Percentiles rank a stretch among this genome's conserved stretches.
Evolutionary conservation across 92 coral and sea anemone genomes (phyloP).

Genomic region (Porites lobata): DNA sequence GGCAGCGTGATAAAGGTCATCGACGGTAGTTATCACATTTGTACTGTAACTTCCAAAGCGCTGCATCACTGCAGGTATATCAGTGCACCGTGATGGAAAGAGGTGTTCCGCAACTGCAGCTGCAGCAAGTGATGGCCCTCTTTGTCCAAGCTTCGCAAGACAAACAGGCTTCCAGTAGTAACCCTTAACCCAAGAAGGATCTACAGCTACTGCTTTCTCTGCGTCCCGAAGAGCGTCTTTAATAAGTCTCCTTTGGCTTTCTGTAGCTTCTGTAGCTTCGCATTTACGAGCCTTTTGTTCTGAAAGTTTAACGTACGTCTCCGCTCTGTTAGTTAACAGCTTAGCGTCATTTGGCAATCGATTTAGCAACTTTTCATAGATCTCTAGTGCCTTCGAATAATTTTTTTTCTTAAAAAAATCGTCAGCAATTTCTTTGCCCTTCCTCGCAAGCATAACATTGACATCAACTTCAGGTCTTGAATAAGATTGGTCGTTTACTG

Average conservation of each 20-base stretch:
- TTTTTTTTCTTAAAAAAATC: neutral
- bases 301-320: neutral
- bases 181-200: too few relatives aligned
- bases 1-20: neutral
- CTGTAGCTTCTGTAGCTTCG: neutral
- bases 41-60: neutral
- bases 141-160: neutral
- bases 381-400: neutral
- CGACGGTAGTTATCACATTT: neutral
- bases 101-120: neutral
- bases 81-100: neutral
- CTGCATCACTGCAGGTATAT: neutral
- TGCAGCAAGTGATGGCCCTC: conserved; percentile 21
- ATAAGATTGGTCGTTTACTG: too few relatives aligned
- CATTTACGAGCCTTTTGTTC: neutral
- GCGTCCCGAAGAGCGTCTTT: neutral
- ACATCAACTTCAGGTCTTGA: too few relatives aligned
- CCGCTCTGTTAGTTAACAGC: conserved; percentile 16
- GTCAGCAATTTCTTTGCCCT: neutral
- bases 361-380: neutral
- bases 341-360: conserved; percentile 25
- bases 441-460: too few relatives aligned
- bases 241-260: neutral
- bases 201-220: neutral
- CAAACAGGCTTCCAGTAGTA: conserved; percentile 2